Evolutionary conservation across 2,113 vertebrate species (phyloP).

Genomic region (Apodemus sylvaticus): DNA sequence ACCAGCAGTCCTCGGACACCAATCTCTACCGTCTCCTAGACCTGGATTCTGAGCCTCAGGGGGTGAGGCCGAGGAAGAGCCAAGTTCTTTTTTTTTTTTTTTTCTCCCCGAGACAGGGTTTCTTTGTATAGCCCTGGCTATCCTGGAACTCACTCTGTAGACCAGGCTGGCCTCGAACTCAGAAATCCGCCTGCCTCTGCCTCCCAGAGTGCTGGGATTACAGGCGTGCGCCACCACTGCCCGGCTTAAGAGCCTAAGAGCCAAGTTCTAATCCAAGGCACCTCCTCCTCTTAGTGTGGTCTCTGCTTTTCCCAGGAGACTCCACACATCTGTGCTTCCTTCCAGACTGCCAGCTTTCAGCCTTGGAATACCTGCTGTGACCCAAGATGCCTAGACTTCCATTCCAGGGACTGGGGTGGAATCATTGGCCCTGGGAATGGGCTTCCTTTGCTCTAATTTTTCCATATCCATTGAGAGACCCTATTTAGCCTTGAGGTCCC

Average conservation of each 20-base stretch:
- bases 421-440: background rate
- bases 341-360: background rate
- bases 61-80: constrained; percentile 29
- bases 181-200: too few species aligned
- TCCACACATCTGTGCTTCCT: background rate
- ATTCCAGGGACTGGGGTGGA: background rate
- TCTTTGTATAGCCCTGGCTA: too few species aligned
- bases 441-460: background rate
- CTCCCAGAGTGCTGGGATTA: too few species aligned
- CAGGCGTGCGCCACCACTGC: too few species aligned
- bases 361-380: background rate
- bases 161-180: too few species aligned
- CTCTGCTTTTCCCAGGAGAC: background rate
- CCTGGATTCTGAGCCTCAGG: background rate
- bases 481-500: background rate
- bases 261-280: background rate
- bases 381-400: background rate
- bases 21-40: constrained; percentile 63
- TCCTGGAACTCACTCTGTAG: too few species aligned
- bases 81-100: too few species aligned
- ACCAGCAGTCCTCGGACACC: background rate
- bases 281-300: background rate
- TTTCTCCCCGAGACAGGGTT: too few species aligned
- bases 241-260: too few species aligned
- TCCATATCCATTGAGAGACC: background rate